A percentile compares a stretch with the other conserved stretches of the same genome.
Evolutionary conservation across 2,797 vertebrate species (phyloP).

Genomic region (Synaphobranchus kaupii): DNA sequence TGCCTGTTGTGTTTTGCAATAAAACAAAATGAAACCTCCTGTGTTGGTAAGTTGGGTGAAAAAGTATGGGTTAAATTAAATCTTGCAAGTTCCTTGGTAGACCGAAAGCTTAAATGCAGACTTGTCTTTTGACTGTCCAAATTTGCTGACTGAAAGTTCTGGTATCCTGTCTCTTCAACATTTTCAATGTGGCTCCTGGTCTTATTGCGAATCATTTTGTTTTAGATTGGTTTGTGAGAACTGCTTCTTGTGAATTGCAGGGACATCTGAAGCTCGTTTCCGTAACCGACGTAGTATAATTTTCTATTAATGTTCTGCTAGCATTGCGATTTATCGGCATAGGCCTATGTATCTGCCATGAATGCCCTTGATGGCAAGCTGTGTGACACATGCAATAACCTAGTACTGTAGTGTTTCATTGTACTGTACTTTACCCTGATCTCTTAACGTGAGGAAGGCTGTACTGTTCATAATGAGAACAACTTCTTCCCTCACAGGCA

Average conservation of each 20-base stretch:
- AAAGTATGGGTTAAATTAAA: slow-evolving; percentile 74
- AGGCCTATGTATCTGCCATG: slow-evolving; percentile 60
- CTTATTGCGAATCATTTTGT: slow-evolving; percentile 52
- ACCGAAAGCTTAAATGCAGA: slow-evolving; percentile 37
- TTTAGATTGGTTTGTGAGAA: slow-evolving; percentile 45
- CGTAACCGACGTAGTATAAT: slow-evolving; percentile 45
- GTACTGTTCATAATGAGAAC: slow-evolving; percentile 69
- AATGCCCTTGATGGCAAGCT: slow-evolving; percentile 48
- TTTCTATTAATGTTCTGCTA: slow-evolving; percentile 49
- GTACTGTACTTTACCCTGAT: slow-evolving; percentile 54
- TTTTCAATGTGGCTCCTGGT: slow-evolving; percentile 60
- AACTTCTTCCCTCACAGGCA: slow-evolving; percentile 80
- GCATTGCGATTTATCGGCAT: slow-evolving; percentile 55
- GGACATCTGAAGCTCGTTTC: slow-evolving; percentile 50
- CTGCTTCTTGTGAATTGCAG: slow-evolving; percentile 48
- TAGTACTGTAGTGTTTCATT: slow-evolving; percentile 63
- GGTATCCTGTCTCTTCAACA: slow-evolving; percentile 72
- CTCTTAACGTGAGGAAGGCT: slow-evolving; percentile 68
- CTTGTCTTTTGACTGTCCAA: slow-evolving; percentile 50
- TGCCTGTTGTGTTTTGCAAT: slow-evolving; percentile 99
- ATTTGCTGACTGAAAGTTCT: slow-evolving; percentile 63
- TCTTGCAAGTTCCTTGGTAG: slow-evolving; percentile 38
- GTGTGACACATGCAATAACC: slow-evolving; percentile 57
- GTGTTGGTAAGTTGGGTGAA: slow-evolving; percentile 98
- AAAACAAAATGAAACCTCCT: slow-evolving; percentile 99